These are phyloP conservation scores for Tiliqua scincoides DNA, from an alignment of 2,113 vertebrate species.

Conservation along the genomic window DNA sequence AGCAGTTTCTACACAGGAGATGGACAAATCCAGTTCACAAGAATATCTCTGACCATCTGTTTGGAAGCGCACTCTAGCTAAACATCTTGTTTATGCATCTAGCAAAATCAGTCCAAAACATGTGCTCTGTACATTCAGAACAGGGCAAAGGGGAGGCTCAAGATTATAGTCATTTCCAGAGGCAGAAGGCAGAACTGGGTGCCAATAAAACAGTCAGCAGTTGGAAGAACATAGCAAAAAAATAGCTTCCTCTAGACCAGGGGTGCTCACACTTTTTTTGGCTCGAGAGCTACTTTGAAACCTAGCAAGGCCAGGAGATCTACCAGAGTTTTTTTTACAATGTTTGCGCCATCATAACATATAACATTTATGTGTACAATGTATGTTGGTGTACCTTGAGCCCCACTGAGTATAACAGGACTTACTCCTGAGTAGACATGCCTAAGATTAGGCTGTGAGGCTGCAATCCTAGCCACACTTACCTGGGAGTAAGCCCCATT, in stretches of 20 bases:
- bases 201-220: not conserved
- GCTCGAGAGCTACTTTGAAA: too few relatives aligned
- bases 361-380: too few relatives aligned
- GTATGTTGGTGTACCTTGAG: too few relatives aligned
- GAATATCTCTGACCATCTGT: not conserved
- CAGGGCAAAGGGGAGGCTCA: conserved; percentile 8
- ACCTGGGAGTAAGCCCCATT: too few relatives aligned
- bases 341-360: too few relatives aligned
- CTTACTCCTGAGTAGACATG: too few relatives aligned
- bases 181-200: conserved; percentile 25
- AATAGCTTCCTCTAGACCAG: not conserved
- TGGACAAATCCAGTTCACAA: not conserved
- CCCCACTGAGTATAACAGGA: too few relatives aligned
- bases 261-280: too few relatives aligned
- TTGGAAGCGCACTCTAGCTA: not conserved
- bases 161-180: conserved; percentile 27
- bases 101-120: conserved; percentile 4
- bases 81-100: not conserved
- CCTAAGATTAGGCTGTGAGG: too few relatives aligned
- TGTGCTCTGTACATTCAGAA: not conserved
- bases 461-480: too few relatives aligned
- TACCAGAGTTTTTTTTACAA: too few relatives aligned
- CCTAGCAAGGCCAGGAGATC: too few relatives aligned
- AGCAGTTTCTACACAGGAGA: not conserved
- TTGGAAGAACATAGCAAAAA: not conserved